Evolutionary conservation across 2,113 vertebrate species (phyloP).

Genomic region (Ochotona princeps): DNA sequence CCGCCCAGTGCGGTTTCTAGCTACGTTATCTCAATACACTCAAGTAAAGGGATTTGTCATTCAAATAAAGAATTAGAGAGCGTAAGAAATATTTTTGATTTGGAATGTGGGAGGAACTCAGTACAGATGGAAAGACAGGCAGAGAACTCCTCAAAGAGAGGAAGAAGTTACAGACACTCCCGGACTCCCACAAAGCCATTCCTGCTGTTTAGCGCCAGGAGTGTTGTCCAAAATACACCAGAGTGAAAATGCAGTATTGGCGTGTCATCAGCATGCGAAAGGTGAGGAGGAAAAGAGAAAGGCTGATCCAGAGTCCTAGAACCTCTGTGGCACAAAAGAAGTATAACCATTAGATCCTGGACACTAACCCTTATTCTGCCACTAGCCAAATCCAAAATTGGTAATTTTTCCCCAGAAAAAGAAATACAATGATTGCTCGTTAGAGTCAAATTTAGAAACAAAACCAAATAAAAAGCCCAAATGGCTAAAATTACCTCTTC

Average conservation of each 20-base stretch:
- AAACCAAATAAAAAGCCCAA: too few relatives aligned
- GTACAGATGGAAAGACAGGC: background rate
- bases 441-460: background rate
- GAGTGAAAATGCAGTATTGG: background rate
- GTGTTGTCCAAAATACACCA: background rate
- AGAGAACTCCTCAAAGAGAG: background rate
- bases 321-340: background rate
- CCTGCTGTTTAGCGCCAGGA: background rate
- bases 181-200: background rate
- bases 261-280: background rate
- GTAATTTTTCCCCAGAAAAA: background rate
- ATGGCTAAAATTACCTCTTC: background rate
- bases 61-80: background rate
- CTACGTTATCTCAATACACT: background rate
- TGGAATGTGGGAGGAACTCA: background rate
- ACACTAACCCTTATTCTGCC: background rate
- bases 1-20: background rate
- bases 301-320: background rate
- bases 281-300: background rate
- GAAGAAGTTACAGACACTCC: background rate
- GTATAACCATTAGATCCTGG: background rate
- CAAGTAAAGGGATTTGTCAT: background rate
- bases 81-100: background rate
- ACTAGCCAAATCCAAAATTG: background rate
- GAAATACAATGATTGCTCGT: background rate